phyloP scores from a whole-genome alignment of 2,797 vertebrate genomes.

The Chelmon rostratus region DNA sequence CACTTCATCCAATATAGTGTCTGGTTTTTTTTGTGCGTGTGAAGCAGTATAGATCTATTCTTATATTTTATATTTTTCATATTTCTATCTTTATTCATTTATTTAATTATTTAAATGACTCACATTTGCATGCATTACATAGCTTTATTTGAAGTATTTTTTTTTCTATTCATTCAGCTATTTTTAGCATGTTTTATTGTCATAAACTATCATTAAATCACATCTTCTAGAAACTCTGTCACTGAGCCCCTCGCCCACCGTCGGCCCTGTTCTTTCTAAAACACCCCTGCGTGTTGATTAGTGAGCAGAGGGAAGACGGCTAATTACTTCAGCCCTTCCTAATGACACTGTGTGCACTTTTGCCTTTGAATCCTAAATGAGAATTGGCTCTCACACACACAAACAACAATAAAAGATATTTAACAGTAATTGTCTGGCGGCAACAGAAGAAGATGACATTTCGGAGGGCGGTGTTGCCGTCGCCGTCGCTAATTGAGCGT shows the following conservation, averaged over 20 bases:
- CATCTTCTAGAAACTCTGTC: neutral
- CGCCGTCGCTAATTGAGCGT: slow-evolving; percentile 68
- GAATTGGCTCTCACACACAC: slow-evolving; percentile 37
- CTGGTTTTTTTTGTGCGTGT: neutral
- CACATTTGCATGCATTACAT: neutral
- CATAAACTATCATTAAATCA: neutral
- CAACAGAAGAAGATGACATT: slow-evolving; percentile 70
- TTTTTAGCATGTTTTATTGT: neutral
- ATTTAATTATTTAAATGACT: neutral
- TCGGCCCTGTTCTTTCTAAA: neutral
- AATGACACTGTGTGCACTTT: slow-evolving; percentile 55
- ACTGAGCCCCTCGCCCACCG: neutral
- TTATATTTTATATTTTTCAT: neutral
- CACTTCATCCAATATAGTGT: neutral
- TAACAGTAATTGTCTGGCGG: slow-evolving; percentile 71
- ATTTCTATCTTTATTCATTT: neutral
- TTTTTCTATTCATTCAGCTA: neutral
- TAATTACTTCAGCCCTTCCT: slow-evolving; percentile 52
- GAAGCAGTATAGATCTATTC: no score
- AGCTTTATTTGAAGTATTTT: neutral
- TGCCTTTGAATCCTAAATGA: slow-evolving; percentile 56
- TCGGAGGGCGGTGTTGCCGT: slow-evolving; percentile 20
- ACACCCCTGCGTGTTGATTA: slow-evolving; percentile 33
- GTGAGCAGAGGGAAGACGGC: slow-evolving; percentile 14
- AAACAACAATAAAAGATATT: slow-evolving; percentile 71